A percentile compares a stretch with the other conserved stretches of the same genome.
Evolutionary conservation across 2,113 vertebrate species (phyloP).

Genomic region (Mustela lutreola): DNA sequence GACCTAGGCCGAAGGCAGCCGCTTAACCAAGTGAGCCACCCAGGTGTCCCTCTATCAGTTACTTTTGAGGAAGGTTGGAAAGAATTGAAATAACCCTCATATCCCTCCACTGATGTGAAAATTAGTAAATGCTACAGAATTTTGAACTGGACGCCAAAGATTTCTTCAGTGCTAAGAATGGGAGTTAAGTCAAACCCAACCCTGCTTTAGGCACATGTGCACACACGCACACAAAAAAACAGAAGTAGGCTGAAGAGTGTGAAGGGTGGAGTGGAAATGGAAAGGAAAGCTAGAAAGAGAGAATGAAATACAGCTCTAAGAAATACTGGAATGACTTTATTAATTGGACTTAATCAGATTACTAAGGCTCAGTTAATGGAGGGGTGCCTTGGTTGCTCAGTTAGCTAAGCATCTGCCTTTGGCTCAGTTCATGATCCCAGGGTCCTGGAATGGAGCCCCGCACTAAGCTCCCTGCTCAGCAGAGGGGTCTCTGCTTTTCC

Average conservation of each 20-base stretch:
- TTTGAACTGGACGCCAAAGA: background rate
- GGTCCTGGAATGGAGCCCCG: background rate
- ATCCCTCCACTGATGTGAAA: background rate
- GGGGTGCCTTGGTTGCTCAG: background rate
- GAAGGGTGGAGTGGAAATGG: background rate
- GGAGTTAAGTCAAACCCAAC: background rate
- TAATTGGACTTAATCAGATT: background rate
- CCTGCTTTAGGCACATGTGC: background rate
- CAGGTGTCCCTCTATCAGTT: background rate
- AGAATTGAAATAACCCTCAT: background rate
- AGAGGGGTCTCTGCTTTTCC: background rate
- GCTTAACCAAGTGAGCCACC: too few relatives aligned
- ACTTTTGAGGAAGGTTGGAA: background rate
- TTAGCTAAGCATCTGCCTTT: background rate
- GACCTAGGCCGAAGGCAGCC: too few relatives aligned
- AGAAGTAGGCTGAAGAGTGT: background rate
- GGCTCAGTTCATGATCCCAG: background rate
- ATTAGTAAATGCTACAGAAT: background rate
- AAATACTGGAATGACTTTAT: background rate
- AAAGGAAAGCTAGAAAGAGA: background rate
- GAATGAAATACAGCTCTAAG: background rate
- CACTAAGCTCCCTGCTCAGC: too few relatives aligned
- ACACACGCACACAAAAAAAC: background rate
- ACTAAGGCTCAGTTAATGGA: background rate
- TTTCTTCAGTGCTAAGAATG: background rate